Evolutionary conservation across 1,140 invertebrate species (phyloP).

Genomic region (Atta cephalotes): DNA sequence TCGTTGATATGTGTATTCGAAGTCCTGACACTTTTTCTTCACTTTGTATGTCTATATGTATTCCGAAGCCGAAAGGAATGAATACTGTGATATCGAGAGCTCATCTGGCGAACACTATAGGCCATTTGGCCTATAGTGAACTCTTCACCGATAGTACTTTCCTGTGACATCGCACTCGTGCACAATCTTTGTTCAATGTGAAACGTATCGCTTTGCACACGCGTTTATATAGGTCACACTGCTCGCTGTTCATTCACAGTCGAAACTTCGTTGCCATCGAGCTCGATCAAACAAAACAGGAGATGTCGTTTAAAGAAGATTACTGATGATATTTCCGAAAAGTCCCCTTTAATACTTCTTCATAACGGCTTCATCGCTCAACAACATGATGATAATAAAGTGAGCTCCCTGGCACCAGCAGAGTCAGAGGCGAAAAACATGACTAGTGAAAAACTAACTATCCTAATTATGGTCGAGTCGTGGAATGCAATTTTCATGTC

Average conservation of each 20-base stretch:
- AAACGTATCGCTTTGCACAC: constrained; percentile 28
- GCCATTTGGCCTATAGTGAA: background rate
- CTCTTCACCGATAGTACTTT: background rate
- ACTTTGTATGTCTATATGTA: background rate
- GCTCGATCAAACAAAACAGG: constrained; percentile 34
- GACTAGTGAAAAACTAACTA: constrained; percentile 2
- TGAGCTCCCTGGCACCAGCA: constrained; percentile 5
- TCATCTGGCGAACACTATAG: background rate
- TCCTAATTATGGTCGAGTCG: background rate
- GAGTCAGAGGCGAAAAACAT: background rate
- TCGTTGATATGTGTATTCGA: background rate
- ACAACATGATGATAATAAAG: constrained; percentile 59
- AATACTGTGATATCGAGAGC: constrained; percentile 6
- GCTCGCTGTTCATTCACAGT: constrained; percentile 50
- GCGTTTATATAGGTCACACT: constrained; percentile 27
- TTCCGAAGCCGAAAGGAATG: background rate
- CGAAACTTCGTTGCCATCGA: background rate
- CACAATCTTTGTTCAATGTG: background rate
- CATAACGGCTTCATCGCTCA: background rate
- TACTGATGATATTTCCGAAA: constrained; percentile 9
- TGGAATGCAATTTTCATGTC: constrained; percentile 7
- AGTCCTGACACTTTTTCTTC: background rate
- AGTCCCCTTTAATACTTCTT: constrained; percentile 64
- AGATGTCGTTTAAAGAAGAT: background rate
- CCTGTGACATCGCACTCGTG: background rate